These are phyloP conservation scores for Rhingia campestris DNA, from an alignment of 2,888 invertebrate species.

Conservation along the genomic window DNA sequence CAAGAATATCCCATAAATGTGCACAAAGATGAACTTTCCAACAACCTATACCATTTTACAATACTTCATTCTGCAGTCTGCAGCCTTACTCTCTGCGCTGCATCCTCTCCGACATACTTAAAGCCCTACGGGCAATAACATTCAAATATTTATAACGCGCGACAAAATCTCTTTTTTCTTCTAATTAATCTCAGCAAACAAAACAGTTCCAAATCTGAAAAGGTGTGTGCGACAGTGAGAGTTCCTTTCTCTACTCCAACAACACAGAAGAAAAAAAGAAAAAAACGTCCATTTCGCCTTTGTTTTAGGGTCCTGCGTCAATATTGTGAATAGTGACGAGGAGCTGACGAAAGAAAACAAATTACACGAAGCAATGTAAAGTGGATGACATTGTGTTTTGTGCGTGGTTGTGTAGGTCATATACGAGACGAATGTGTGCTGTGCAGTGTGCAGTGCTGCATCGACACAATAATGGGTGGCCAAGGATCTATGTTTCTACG, in stretches of 20 bases:
- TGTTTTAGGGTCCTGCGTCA: constrained; percentile 60
- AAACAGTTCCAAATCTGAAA: constrained; percentile 10
- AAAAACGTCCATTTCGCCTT: constrained; percentile 16
- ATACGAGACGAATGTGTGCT: constrained; percentile 19
- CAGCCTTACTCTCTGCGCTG: not conserved
- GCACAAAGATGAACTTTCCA: constrained; percentile 31
- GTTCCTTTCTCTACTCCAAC: constrained; percentile 23
- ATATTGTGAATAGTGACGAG: constrained; percentile 48
- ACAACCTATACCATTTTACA: constrained; percentile 38
- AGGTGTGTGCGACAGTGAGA: constrained; percentile 42
- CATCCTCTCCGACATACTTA: not conserved
- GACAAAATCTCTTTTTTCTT: constrained; percentile 62
- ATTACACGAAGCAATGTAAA: constrained; percentile 55
- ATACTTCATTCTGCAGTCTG: not conserved
- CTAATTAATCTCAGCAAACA: constrained; percentile 63
- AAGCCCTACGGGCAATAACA: constrained; percentile 33
- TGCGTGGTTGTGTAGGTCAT: constrained; percentile 44
- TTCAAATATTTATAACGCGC: constrained; percentile 69
- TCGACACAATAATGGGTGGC: constrained; percentile 23
- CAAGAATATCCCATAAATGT: constrained; percentile 53
- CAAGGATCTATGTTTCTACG: constrained; percentile 19
- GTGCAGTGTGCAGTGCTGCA: constrained; percentile 11
- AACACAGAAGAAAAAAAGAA: too few species aligned
- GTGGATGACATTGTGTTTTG: constrained; percentile 13
- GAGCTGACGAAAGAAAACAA: constrained; percentile 57